A percentile compares a stretch with the other conserved stretches of the same genome.
Conservation (phyloP, 2,888 invertebrate genomes). For the Galerucella pusilla region DNA sequence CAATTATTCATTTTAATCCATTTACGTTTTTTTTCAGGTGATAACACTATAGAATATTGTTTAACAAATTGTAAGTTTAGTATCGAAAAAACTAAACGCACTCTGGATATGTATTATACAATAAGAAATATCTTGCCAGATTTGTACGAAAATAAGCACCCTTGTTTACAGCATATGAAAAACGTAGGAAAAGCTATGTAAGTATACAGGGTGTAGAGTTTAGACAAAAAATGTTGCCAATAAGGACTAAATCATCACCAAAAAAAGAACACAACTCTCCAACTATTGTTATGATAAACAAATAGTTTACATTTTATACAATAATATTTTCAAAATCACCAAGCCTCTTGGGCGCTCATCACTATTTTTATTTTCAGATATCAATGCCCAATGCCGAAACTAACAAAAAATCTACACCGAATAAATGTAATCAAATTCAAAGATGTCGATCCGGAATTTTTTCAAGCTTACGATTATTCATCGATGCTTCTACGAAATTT, state of each 20-base stretch:
- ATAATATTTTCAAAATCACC: too few species aligned
- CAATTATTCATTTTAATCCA: too few species aligned
- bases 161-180: neutral
- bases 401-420: neutral
- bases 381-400: neutral
- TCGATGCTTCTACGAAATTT: neutral
- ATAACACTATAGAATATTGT: conserved; percentile 19
- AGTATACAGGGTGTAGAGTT: neutral
- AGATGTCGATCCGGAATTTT: neutral
- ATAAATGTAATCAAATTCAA: conserved; percentile 2
- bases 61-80: conserved; percentile 36
- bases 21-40: conserved; percentile 5
- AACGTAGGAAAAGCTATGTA: neutral
- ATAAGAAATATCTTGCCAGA: conserved; percentile 36
- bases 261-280: too few species aligned
- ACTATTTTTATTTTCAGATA: neutral
- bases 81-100: conserved; percentile 43
- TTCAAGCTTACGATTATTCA: neutral
- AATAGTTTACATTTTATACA: too few species aligned
- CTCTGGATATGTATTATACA: conserved; percentile 45
- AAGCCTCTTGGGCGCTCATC: too few species aligned
- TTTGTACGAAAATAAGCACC: conserved; percentile 24
- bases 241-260: too few species aligned
- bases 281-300: too few species aligned
- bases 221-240: too few species aligned